Evolutionary conservation across 2,113 vertebrate species (phyloP).

Genomic region (Neotragus pygmaeus): DNA sequence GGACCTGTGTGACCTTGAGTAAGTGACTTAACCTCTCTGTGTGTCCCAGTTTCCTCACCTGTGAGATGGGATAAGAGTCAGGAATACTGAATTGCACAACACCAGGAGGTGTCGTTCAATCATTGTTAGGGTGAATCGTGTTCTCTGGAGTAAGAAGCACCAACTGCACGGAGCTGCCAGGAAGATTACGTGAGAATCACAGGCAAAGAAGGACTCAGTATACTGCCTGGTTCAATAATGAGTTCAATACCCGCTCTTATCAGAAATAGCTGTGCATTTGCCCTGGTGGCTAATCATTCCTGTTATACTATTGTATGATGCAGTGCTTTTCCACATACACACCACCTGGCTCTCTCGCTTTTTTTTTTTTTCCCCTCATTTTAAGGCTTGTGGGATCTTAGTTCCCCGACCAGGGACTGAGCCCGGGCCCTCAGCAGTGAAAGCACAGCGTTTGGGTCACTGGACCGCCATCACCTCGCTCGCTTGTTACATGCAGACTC

Average conservation of each 20-base stretch:
- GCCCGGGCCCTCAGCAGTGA: not conserved
- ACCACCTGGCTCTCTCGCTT: not conserved
- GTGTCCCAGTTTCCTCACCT: not conserved
- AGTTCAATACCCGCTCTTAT: not conserved
- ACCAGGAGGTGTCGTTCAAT: not conserved
- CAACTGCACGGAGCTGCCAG: accelerated
- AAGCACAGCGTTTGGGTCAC: not conserved
- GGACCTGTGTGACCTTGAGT: not conserved
- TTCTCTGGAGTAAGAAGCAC: not conserved
- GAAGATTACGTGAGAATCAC: not conserved
- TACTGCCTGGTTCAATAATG: too few relatives aligned
- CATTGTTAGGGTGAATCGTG: accelerated
- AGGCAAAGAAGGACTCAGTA: not conserved
- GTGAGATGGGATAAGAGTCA: not conserved
- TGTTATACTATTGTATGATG: not conserved
- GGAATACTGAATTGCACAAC: not conserved
- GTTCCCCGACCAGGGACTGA: not conserved
- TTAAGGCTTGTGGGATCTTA: not conserved
- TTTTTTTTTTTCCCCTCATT: not conserved
- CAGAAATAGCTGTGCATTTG: not conserved
- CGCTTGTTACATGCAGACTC: not conserved
- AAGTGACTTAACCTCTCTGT: not conserved
- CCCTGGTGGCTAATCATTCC: not conserved
- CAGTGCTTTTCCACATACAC: not conserved
- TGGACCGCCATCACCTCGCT: not conserved